Conservation (phyloP, 2,113 vertebrate species). For the Illadopsis cleaveri region DNA sequence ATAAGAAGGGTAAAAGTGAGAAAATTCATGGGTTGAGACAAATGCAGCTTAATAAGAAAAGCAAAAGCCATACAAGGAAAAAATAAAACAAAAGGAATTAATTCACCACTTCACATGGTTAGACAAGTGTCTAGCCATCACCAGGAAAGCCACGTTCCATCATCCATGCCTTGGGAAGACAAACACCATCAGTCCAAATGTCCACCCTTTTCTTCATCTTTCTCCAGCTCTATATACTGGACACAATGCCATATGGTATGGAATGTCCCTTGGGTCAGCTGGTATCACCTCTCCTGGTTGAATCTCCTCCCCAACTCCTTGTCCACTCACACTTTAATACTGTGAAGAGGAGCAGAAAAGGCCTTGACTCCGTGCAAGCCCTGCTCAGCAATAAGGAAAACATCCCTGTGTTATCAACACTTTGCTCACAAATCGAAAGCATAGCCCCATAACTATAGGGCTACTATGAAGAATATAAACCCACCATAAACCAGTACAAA, state of each 20-base stretch:
- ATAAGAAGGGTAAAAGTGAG: neutral
- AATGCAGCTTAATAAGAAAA: neutral
- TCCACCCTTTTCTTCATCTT: neutral
- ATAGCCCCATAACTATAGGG: neutral
- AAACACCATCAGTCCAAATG: neutral
- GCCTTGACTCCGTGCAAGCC: neutral
- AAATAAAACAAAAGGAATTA: neutral
- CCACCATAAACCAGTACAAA: neutral
- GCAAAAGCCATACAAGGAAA: neutral
- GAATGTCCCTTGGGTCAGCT: neutral
- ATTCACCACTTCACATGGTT: neutral
- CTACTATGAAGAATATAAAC: neutral
- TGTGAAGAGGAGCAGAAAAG: neutral
- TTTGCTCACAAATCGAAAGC: neutral
- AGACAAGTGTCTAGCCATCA: neutral
- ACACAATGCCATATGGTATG: fast-evolving
- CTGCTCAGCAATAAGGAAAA: neutral
- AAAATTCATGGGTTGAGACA: neutral
- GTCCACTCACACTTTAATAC: no score
- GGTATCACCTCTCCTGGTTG: neutral
- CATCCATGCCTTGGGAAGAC: neutral
- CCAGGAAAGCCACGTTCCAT: neutral
- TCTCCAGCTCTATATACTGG: neutral
- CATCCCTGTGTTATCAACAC: neutral
- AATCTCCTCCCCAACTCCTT: neutral